These are phyloP conservation scores for Heteronetta atricapilla DNA, from an alignment of 2,113 vertebrate genomes.

Conservation along the genomic window DNA sequence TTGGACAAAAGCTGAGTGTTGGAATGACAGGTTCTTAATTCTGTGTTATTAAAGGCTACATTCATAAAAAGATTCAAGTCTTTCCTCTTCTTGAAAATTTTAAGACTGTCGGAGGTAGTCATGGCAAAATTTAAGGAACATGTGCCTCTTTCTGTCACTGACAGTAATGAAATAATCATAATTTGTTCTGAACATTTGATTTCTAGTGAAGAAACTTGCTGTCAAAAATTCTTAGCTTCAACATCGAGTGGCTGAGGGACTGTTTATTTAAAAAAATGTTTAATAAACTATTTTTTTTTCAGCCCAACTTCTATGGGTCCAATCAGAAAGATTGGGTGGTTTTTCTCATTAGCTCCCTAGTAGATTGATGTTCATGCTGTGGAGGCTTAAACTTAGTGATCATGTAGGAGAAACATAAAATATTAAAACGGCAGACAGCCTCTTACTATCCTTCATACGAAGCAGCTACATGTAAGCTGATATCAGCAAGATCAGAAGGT, in stretches of 20 bases:
- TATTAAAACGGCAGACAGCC: background rate
- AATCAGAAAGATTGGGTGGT: background rate
- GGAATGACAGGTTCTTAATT: background rate
- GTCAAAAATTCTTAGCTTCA: background rate
- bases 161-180: background rate
- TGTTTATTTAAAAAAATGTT: background rate
- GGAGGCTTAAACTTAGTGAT: background rate
- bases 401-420: background rate
- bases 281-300: background rate
- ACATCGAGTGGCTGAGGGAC: background rate
- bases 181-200: background rate
- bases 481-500: background rate
- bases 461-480: background rate
- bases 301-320: background rate
- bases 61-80: background rate
- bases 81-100: background rate
- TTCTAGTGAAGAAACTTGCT: background rate
- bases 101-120: background rate
- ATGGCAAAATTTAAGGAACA: background rate
- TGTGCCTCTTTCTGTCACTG: background rate
- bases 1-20: background rate
- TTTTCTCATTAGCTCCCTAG: background rate
- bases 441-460: background rate
- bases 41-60: background rate
- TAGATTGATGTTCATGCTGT: background rate